A percentile compares a stretch with the other conserved stretches of the same genome.
Conservation (phyloP, 1,140 invertebrate genomes). For the Hypothenemus hampei region DNA sequence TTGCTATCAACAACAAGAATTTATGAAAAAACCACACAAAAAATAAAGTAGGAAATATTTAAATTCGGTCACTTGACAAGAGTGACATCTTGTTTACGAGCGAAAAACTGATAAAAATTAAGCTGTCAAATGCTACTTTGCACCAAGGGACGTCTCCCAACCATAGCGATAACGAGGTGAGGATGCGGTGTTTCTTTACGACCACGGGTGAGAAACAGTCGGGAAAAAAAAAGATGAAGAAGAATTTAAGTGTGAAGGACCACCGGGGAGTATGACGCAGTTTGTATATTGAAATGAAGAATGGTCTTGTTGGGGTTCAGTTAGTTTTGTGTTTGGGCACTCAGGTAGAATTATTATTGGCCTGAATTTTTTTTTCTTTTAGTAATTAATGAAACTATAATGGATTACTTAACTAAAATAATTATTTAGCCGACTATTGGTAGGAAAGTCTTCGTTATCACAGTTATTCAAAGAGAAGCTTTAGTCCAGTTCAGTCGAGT, state of each 20-base stretch:
- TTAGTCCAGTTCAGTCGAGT: no score
- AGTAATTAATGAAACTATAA: no score
- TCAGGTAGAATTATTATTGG: slow-evolving; percentile 18
- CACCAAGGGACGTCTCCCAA: slow-evolving; percentile 5
- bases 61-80: background rate
- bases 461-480: no score
- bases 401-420: no score
- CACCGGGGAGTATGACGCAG: slow-evolving; percentile 18
- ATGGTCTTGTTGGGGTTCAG: slow-evolving; percentile 10
- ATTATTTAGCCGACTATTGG: no score
- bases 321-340: background rate
- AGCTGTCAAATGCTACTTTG: slow-evolving; percentile 19
- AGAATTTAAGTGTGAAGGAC: slow-evolving; percentile 13
- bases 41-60: background rate
- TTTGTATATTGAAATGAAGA: slow-evolving; percentile 18
- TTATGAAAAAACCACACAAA: no score
- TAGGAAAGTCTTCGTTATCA: no score
- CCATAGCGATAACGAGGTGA: slow-evolving; percentile 22
- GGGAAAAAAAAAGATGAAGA: slow-evolving; percentile 2
- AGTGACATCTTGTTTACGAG: slow-evolving; percentile 6
- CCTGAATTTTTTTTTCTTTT: no score
- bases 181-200: slow-evolving; percentile 16
- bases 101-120: slow-evolving; percentile 16
- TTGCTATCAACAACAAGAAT: slow-evolving; percentile 3
- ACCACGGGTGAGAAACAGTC: slow-evolving; percentile 3